phyloP scores from a whole-genome alignment of 2,797 vertebrate species.

The Xiphorhynchus erythropygius region DNA sequence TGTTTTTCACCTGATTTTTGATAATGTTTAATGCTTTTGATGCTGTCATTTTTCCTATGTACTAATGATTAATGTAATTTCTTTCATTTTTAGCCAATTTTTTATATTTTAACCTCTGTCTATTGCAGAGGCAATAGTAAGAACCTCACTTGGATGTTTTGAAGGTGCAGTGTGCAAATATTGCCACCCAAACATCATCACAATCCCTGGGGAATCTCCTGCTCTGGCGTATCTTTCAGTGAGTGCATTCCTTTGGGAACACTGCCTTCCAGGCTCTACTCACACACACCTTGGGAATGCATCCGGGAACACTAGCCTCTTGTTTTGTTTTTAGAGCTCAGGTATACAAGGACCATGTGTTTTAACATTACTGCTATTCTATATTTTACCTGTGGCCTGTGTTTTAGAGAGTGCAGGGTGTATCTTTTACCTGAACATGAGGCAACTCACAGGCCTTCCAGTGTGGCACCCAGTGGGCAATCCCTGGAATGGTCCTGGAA shows the following conservation, averaged over 20 bases:
- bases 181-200: not conserved
- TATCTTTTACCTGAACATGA: not conserved
- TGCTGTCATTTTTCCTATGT: not conserved
- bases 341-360: not conserved
- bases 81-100: not conserved
- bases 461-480: conserved; percentile 28
- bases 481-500: not conserved
- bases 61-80: not conserved
- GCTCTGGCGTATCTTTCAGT: not conserved
- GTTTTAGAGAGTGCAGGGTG: not conserved
- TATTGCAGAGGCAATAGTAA: not conserved
- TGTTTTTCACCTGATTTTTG: not conserved
- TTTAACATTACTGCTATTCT: not conserved
- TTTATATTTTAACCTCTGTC: not conserved
- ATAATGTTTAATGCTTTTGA: not conserved
- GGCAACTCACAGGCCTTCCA: not conserved
- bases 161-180: not conserved
- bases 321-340: not conserved
- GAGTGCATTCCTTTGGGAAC: not conserved
- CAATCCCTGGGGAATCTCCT: not conserved
- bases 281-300: not conserved
- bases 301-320: not conserved
- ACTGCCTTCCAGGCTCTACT: not conserved
- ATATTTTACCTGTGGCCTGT: not conserved
- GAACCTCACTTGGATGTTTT: not conserved